These are phyloP conservation scores for Lasioglossum leucozonium DNA, from an alignment of 2,888 invertebrate genomes.

Conservation along the genomic window DNA sequence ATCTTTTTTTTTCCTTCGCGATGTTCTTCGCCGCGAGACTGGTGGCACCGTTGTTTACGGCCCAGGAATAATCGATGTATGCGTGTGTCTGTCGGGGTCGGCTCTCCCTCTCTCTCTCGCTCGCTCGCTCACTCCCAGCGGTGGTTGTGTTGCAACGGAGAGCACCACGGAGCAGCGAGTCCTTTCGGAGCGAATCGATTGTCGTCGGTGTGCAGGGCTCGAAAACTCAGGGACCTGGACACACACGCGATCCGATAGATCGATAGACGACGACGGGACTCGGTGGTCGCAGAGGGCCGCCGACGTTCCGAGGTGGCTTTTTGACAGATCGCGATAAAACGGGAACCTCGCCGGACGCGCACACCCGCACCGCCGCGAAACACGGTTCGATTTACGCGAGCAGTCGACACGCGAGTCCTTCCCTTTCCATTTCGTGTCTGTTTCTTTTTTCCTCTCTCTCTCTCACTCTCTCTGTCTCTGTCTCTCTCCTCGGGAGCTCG, in stretches of 20 bases:
- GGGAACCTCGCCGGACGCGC: background rate
- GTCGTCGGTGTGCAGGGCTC: conserved; percentile 25
- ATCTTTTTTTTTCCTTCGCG: background rate
- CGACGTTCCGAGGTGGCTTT: background rate
- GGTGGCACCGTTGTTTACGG: conserved; percentile 47
- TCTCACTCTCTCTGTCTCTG: background rate
- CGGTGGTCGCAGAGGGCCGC: background rate
- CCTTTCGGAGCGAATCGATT: conserved; percentile 49
- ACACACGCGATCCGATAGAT: conserved; percentile 40
- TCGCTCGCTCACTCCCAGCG: background rate
- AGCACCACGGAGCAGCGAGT: conserved; percentile 22
- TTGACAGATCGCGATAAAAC: conserved; percentile 42
- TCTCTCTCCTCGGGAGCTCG: background rate
- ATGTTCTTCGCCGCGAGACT: background rate
- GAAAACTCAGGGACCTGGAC: conserved; percentile 13
- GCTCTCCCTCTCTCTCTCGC: background rate
- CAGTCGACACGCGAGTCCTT: conserved; percentile 14
- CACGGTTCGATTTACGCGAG: conserved; percentile 24
- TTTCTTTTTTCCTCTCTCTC: background rate
- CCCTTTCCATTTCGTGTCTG: conserved; percentile 46
- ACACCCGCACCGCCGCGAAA: background rate
- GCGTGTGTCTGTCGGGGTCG: background rate
- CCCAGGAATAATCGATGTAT: conserved; percentile 41
- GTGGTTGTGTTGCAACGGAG: background rate
- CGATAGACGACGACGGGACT: conserved; percentile 9